Percentiles rank a stretch among this genome's conserved stretches.
Conservation (phyloP, 2,888 invertebrate species). For the Dyspetes luteomarginatus region DNA sequence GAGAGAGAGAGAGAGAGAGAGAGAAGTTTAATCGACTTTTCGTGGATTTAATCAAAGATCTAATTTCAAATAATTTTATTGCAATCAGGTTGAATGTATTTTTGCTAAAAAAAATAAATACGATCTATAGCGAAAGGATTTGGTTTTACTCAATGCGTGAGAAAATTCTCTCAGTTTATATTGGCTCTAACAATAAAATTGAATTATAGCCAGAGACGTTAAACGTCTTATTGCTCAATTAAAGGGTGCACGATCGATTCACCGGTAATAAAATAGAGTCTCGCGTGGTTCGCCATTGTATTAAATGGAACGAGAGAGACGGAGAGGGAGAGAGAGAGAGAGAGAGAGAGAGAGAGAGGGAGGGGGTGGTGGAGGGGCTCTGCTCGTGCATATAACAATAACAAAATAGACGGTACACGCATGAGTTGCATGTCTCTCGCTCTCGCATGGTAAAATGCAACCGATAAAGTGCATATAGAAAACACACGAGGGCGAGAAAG, state of each 20-base stretch:
- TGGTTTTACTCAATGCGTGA: background rate
- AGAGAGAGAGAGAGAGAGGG: background rate
- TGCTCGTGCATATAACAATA: conserved; percentile 19
- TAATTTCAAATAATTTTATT: too few species aligned
- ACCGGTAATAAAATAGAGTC: conserved; percentile 1
- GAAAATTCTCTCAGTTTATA: background rate
- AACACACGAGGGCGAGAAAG: conserved; percentile 32
- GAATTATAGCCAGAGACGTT: conserved; percentile 54
- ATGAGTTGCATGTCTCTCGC: conserved; percentile 74
- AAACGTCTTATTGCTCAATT: conserved; percentile 74
- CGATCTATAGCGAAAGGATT: too few species aligned
- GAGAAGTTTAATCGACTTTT: too few species aligned
- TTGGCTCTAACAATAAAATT: conserved; percentile 51
- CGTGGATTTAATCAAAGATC: too few species aligned
- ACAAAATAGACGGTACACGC: conserved; percentile 62
- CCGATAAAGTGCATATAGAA: conserved; percentile 69
- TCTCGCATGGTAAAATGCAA: conserved; percentile 60
- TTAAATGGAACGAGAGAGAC: background rate
- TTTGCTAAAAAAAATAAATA: too few species aligned
- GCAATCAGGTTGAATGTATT: too few species aligned
- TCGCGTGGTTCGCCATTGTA: conserved; percentile 49
- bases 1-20: too few species aligned
- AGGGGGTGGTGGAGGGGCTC: too few species aligned
- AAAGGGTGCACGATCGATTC: conserved; percentile 57
- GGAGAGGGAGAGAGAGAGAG: background rate